Percentiles rank a stretch among this genome's conserved stretches.
phyloP scores from a whole-genome alignment of 1,140 invertebrate genomes.

The Lanistes nyassanus region DNA sequence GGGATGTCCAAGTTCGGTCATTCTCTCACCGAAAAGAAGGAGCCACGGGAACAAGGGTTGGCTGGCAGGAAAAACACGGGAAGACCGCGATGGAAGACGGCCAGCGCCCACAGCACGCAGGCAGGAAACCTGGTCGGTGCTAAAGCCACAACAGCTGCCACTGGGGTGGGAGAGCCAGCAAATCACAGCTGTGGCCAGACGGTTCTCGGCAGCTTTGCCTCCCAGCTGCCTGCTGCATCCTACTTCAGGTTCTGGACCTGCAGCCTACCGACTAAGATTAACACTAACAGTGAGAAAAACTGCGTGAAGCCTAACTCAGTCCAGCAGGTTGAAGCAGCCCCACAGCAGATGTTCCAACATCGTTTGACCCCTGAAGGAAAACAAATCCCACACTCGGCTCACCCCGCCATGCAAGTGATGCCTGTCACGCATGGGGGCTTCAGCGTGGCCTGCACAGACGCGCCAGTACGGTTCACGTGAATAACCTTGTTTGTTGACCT shows the following conservation, averaged over 20 bases:
- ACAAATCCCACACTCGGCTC: no score
- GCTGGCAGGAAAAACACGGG: neutral
- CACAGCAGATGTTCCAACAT: no score
- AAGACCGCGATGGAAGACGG: conserved; percentile 9
- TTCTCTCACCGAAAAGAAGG: neutral
- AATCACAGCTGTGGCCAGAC: no score
- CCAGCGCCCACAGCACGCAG: neutral
- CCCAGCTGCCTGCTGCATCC: conserved; percentile 15
- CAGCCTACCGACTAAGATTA: conserved; percentile 7
- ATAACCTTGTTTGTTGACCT: no score
- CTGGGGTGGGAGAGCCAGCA: neutral
- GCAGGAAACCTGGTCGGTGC: neutral
- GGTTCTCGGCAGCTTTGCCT: neutral
- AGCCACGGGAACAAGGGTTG: no score
- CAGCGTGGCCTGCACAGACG: no score
- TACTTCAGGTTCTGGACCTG: conserved; percentile 35
- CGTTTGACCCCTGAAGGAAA: no score
- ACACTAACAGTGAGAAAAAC: neutral
- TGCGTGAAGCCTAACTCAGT: neutral
- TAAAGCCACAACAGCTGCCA: neutral
- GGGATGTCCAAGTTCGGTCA: conserved; percentile 4
- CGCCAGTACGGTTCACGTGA: no score
- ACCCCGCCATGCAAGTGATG: no score
- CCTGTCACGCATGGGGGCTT: no score
- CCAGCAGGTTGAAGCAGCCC: neutral